Base-by-base conservation (phyloP, 2,888 invertebrate genomes). In the Brachylomia viminalis region DNA sequence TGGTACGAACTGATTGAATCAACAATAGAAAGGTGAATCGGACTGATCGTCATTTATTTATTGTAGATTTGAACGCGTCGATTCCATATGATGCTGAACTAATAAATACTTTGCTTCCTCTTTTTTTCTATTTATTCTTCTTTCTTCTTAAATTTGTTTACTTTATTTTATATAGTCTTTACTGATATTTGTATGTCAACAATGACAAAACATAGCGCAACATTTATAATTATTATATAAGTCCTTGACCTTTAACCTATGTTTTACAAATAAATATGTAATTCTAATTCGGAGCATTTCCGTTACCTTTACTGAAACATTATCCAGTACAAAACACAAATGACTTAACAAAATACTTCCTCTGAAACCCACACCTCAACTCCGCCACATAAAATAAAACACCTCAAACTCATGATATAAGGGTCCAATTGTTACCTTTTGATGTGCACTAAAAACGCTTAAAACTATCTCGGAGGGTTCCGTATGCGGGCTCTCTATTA, bases 371-470 rank as follows among this genome's bases (percentile, higher is more conserved):
- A 82, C 74, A 74, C 87, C 75, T 84, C 70, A 59, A 54, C 58
- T 67, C 15, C 27, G 80, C 71, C 73, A 81, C 77, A 84, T 70
- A 88, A 80, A 79, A 85, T 76, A 85, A 83, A 84, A 75, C 69
- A 84, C 84, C 86, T 83, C 72, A 62, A 78, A 81, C 80, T 68
- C 78, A 70, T 74, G 61, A 59, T 79, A 87, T 87, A 80, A 86
- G 88, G 86, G 86, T 77, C 76, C 88, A 86, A 87, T 90, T 91
- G 89, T 89, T 90, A 91, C 91, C 91, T 91, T 88, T 89, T 88
- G 88, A 90, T 88, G 90, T 88, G 87, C 82, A 87, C 88, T 89
- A 88, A 88, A 87, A 89, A 89, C 86, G 84, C 77, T 89, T 86
- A 89, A 89, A 90, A 90, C 89, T 87, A 89, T 87, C 79, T 79